Evolutionary conservation across 2,888 invertebrate species (phyloP), one percentile per base, ranked within the genome.

Genomic region (Nesidiocoris tenuis): DNA sequence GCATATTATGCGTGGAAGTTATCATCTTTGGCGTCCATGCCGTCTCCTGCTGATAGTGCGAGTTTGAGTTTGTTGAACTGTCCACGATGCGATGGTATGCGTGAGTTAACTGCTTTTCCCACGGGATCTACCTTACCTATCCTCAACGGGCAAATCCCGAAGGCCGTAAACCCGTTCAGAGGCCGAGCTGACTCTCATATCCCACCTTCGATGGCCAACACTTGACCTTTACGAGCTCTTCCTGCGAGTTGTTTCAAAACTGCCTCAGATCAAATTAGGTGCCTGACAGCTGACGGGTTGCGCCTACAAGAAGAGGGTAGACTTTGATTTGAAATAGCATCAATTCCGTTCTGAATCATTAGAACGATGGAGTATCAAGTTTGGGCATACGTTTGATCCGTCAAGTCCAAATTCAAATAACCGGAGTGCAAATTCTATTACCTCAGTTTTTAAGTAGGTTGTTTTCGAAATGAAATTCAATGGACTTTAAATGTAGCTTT

Each of bases 101-200:
- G 70, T 59, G 70, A 59, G 70, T 59, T 18, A 22, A 22, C 56
- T 19, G 70, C 39, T 16, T 70, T 70, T 70, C 70, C 70, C 70
- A 70, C 70, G 70, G 70, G 54, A n/a, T 65, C 65, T 19, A 18
- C 67, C n/a, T n/a, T 56, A n/a, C 39, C 39, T 39, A 7, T 12
- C 39, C 39, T 3, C 39, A 39, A 39, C 39, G 5, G 39, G 3
- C 39, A 3, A 39, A 39, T 39, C 39, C 39, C 39, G 39, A 39
- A 39, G 39, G 39, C 39, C 39, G 39, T 39, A 39, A 39, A 39
- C 39, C 39, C 39, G 39, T 39, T 39, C 39, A 12, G 39, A 12
- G 12, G 39, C 39, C 12, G 3, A 12, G 39, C 39, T 39, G 39
- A 3, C 3, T 39, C 39, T 39, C 39, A 39, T 39, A 39, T 39